phyloP scores from a whole-genome alignment of 1,140 invertebrate genomes.

The Gryllus bimaculatus region DNA sequence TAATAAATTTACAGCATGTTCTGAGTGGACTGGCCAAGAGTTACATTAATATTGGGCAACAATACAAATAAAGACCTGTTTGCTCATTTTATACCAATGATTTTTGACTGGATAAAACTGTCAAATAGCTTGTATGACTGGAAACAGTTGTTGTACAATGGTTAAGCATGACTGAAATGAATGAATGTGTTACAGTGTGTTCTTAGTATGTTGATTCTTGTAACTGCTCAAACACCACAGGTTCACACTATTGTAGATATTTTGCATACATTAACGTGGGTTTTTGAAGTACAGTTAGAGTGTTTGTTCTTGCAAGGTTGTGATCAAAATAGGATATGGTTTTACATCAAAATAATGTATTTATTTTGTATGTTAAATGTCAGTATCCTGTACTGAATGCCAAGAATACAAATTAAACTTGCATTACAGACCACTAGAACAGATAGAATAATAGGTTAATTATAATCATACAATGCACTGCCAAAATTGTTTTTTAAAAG shows the following conservation, averaged over 20 bases:
- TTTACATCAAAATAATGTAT: neutral
- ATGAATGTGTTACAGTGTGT: neutral
- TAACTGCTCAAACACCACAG: neutral
- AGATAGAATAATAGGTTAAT: neutral
- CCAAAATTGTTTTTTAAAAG: neutral
- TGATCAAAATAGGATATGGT: neutral
- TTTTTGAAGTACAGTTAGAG: neutral
- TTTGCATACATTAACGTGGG: neutral
- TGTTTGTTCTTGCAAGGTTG: neutral
- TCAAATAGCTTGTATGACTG: neutral
- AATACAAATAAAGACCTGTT: conserved; percentile 18
- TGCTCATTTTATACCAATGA: conserved; percentile 18
- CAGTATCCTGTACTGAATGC: neutral
- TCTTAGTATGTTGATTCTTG: neutral
- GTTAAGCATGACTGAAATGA: neutral
- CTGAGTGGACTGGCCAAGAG: neutral
- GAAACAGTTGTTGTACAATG: neutral
- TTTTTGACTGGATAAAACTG: conserved; percentile 7
- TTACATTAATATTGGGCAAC: neutral
- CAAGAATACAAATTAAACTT: neutral
- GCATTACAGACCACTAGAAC: neutral
- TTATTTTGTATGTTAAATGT: neutral
- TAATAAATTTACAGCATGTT: conserved; percentile 7
- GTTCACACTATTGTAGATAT: neutral
- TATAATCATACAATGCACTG: neutral